Conservation (phyloP, 2,113 vertebrate genomes). For the Gallinago jamesoni region DNA sequence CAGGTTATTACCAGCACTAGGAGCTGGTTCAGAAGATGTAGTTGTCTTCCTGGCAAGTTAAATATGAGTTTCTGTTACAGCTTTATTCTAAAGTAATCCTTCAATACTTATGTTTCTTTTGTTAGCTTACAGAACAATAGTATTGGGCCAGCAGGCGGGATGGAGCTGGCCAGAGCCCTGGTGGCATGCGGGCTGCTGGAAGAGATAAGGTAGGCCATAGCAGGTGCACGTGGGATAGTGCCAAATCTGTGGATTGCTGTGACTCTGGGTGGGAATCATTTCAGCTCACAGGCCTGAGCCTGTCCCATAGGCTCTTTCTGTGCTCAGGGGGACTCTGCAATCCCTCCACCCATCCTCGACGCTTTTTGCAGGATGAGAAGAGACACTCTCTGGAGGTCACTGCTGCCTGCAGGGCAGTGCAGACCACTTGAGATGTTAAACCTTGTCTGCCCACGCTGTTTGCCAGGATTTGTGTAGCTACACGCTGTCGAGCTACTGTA, state of each 20-base stretch:
- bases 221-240: background rate
- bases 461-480: background rate
- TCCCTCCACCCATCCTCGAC: background rate
- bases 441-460: background rate
- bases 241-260: background rate
- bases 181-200: slow-evolving; percentile 51
- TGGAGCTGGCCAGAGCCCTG: slow-evolving; percentile 64
- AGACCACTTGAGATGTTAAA: background rate
- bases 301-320: background rate
- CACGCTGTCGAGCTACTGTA: background rate
- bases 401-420: background rate
- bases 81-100: background rate
- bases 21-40: background rate
- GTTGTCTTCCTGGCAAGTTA: background rate
- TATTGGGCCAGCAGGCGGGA: slow-evolving; percentile 38
- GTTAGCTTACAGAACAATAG: slow-evolving; percentile 69
- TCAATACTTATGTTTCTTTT: background rate
- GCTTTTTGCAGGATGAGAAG: background rate
- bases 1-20: background rate
- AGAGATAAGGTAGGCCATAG: slow-evolving; percentile 72
- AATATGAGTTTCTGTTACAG: background rate
- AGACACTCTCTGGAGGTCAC: background rate
- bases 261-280: background rate
- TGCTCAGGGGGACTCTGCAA: background rate
- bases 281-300: background rate